These are phyloP conservation scores for Acrocephalus scirpaceus DNA, from an alignment of 2,797 vertebrate genomes.

Conservation along the genomic window DNA sequence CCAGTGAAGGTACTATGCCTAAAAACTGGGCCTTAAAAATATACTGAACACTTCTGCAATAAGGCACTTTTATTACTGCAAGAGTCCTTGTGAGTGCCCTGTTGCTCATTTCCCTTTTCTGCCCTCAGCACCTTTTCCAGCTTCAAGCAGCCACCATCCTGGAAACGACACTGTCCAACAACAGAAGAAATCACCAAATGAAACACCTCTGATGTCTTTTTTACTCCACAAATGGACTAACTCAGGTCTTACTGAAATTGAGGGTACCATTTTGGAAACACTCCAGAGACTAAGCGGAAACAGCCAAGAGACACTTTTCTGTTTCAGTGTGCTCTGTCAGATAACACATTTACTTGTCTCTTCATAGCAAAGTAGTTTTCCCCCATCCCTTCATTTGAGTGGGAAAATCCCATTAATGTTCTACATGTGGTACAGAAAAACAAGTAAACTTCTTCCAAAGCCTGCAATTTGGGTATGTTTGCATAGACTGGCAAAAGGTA, in stretches of 20 bases:
- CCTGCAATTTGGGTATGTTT: background rate
- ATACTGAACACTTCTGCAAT: background rate
- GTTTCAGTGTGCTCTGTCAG: background rate
- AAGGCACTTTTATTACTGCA: background rate
- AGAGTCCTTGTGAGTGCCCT: background rate
- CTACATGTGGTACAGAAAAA: background rate
- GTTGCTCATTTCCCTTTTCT: background rate
- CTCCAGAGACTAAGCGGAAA: background rate
- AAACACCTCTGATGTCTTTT: background rate
- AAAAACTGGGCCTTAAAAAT: background rate
- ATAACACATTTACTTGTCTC: background rate
- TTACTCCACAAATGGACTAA: background rate
- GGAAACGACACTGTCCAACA: background rate
- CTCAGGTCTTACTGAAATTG: background rate
- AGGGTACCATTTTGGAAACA: background rate
- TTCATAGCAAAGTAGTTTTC: background rate
- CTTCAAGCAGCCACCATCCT: background rate
- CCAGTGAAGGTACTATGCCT: background rate
- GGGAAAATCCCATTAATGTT: background rate
- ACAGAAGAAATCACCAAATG: background rate
- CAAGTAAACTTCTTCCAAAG: background rate
- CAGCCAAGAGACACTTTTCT: background rate
- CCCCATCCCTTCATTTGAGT: background rate
- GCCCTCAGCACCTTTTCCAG: background rate
- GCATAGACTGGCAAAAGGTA: background rate